A percentile compares a stretch with the other conserved stretches of the same genome.
These are phyloP conservation scores for Sitta europaea DNA, from an alignment of 2,113 vertebrate species.

Conservation along the genomic window DNA sequence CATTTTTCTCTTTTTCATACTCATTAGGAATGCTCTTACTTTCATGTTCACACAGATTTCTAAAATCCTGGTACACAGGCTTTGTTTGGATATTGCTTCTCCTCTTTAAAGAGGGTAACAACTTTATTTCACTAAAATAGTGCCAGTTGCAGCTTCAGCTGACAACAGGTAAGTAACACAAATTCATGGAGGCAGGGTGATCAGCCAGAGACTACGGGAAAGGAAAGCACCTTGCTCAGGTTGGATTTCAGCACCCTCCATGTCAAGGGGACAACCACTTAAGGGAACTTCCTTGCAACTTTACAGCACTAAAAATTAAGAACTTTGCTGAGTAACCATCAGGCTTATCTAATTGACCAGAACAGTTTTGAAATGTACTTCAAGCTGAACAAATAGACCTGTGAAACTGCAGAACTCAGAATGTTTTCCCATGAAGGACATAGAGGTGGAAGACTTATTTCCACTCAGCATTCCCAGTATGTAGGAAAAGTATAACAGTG, in stretches of 20 bases:
- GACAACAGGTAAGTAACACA: fast-evolving
- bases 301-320: not conserved
- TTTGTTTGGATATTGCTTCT: not conserved
- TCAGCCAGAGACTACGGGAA: not conserved
- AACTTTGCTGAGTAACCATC: not conserved
- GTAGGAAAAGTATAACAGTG: not conserved
- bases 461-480: not conserved
- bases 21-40: not conserved
- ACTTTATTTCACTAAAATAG: not conserved
- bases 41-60: not conserved
- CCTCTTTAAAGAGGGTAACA: not conserved
- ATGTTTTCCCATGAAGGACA: not conserved
- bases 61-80: not conserved
- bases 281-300: not conserved
- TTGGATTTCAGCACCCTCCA: not conserved
- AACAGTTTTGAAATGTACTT: slow-evolving; percentile 4
- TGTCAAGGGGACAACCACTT: not conserved
- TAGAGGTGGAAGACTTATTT: not conserved
- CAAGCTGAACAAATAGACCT: not conserved
- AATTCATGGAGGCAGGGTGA: not conserved
- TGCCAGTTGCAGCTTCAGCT: not conserved
- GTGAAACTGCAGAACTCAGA: not conserved
- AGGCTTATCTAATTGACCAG: not conserved
- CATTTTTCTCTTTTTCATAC: not conserved
- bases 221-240: not conserved